These are phyloP conservation scores for Takifugu rubripes DNA, from an alignment of 2,797 vertebrate species.

Conservation along the genomic window DNA sequence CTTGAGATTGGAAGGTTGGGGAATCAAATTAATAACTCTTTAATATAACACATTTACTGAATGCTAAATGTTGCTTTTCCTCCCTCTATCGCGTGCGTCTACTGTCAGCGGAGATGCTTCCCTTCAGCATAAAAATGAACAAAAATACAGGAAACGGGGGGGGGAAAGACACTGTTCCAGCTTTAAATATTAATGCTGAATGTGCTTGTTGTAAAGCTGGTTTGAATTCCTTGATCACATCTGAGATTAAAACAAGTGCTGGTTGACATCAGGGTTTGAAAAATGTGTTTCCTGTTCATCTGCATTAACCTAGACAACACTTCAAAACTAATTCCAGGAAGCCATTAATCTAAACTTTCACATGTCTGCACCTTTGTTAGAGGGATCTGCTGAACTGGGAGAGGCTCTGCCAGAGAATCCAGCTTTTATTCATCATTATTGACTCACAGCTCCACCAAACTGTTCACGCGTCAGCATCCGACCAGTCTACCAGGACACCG, in stretches of 20 bases:
- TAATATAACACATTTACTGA: slow-evolving; percentile 38
- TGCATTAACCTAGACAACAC: slow-evolving; percentile 40
- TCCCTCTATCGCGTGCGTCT: no score
- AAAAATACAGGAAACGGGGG: no score
- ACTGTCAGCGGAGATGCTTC: no score
- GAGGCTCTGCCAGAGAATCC: slow-evolving; percentile 7
- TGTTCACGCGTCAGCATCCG: slow-evolving; percentile 14
- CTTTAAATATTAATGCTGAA: no score
- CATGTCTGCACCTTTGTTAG: slow-evolving; percentile 38
- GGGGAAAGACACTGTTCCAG: no score
- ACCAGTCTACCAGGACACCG: neutral
- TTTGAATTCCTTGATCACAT: no score
- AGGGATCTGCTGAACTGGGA: slow-evolving; percentile 33
- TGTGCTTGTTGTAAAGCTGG: no score
- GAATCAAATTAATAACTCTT: slow-evolving; percentile 54
- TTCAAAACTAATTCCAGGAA: slow-evolving; percentile 34
- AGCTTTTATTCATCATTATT: slow-evolving; percentile 22
- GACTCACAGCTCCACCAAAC: slow-evolving; percentile 5
- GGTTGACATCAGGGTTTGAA: neutral
- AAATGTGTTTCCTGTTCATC: slow-evolving; percentile 39
- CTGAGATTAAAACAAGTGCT: neutral
- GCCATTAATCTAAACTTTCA: slow-evolving; percentile 50
- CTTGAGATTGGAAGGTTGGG: slow-evolving; percentile 59
- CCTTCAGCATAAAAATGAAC: no score
- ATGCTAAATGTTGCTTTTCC: neutral